Evolutionary conservation across 2,888 invertebrate species (phyloP).

Genomic region (Endomychus coccineus): DNA sequence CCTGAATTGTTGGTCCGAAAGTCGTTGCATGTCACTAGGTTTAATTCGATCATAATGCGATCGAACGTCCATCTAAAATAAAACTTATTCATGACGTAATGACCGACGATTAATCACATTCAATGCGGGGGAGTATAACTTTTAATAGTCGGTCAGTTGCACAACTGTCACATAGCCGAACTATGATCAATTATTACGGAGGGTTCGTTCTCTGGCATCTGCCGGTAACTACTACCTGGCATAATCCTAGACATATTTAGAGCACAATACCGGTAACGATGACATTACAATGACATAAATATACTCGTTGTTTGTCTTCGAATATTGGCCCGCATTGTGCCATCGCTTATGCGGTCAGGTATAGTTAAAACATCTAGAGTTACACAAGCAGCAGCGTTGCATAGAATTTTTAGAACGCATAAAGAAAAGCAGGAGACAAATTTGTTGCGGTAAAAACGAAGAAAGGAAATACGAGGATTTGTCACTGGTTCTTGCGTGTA

Average conservation of each 20-base stretch:
- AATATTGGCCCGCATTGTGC: slow-evolving; percentile 36
- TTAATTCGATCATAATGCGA: too few species aligned
- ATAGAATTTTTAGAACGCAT: slow-evolving; percentile 35
- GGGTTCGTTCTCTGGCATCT: too few species aligned
- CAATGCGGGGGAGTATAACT: slow-evolving; percentile 32
- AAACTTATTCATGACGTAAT: too few species aligned
- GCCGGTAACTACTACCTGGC: slow-evolving; percentile 14
- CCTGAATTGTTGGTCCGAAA: too few species aligned
- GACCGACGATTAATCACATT: too few species aligned
- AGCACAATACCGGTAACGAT: slow-evolving; percentile 39
- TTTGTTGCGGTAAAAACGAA: slow-evolving; percentile 41
- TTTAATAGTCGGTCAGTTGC: slow-evolving; percentile 32
- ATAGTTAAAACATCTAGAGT: slow-evolving; percentile 39
- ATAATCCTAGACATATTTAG: slow-evolving; percentile 33
- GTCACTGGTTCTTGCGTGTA: slow-evolving; percentile 7
- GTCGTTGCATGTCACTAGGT: too few species aligned
- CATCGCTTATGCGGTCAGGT: slow-evolving; percentile 39
- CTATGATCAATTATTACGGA: slow-evolving; percentile 18
- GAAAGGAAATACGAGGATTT: slow-evolving; percentile 33
- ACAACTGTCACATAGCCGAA: slow-evolving; percentile 13
- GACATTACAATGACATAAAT: slow-evolving; percentile 45
- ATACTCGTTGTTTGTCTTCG: slow-evolving; percentile 41
- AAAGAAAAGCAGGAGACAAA: slow-evolving; percentile 36
- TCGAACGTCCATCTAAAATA: too few species aligned
- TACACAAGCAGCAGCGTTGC: slow-evolving; percentile 39